A percentile compares a stretch with the other conserved stretches of the same genome.
phyloP scores from a whole-genome alignment of 2,797 vertebrate species.

The Aeoliscus strigatus region DNA sequence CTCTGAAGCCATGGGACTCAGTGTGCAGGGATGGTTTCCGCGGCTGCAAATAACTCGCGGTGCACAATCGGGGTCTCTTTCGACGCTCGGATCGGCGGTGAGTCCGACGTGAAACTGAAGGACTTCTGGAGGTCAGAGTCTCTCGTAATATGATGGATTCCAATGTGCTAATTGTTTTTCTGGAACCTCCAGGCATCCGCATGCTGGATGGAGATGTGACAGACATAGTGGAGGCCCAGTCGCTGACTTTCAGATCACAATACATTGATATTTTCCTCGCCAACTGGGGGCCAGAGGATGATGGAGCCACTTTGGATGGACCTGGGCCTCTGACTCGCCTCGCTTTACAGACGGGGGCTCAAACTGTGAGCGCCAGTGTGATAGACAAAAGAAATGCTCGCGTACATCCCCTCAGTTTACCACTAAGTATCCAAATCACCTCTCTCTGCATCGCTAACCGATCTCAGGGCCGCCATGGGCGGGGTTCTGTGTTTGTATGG shows the following conservation, averaged over 20 bases:
- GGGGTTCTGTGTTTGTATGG: conserved; percentile 93
- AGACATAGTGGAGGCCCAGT: conserved; percentile 90
- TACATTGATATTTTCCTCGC: conserved; percentile 92
- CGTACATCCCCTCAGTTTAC: no score
- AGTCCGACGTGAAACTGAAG: no score
- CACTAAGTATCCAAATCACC: no score
- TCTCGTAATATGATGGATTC: no score
- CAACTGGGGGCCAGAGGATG: conserved; percentile 94
- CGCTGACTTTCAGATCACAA: conserved; percentile 86
- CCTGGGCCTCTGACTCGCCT: conserved; percentile 87
- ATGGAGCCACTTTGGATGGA: conserved; percentile 89
- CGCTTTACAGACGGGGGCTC: conserved; percentile 82
- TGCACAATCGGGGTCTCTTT: conserved; percentile 94
- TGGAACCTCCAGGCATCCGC: conserved; percentile 78
- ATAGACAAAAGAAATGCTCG: no score
- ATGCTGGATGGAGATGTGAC: conserved; percentile 96
- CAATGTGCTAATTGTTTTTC: no score
- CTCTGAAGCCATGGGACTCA: conserved; percentile 88
- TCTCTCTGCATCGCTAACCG: conserved; percentile 20
- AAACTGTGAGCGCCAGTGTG: no score
- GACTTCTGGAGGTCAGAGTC: no score
- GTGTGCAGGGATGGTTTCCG: conserved; percentile 94
- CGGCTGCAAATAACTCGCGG: conserved; percentile 88
- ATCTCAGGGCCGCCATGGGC: conserved; percentile 78
- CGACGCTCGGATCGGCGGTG: conserved; percentile 86